These are phyloP conservation scores for Mobula hypostoma DNA, from an alignment of 2,113 vertebrate species.

Conservation along the genomic window DNA sequence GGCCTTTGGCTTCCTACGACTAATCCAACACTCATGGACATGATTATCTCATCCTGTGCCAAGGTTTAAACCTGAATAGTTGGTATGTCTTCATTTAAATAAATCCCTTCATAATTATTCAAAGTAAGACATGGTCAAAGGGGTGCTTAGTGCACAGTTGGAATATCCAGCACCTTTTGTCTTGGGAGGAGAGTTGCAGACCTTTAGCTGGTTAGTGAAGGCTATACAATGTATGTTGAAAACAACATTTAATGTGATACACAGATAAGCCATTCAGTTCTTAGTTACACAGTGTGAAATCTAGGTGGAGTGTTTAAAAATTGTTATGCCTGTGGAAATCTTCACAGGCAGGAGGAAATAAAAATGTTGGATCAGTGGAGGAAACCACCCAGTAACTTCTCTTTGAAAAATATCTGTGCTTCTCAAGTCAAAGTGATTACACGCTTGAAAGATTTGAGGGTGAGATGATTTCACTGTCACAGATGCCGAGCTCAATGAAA, in stretches of 20 bases:
- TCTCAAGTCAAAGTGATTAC: slow-evolving; percentile 38
- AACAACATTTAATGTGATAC: slow-evolving; percentile 2
- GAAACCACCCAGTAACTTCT: slow-evolving; percentile 32
- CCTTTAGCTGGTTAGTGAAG: slow-evolving; percentile 4
- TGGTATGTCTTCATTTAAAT: slow-evolving; percentile 49
- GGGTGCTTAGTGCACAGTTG: slow-evolving; percentile 28
- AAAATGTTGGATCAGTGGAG: neutral
- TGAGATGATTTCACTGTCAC: slow-evolving; percentile 37
- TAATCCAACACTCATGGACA: slow-evolving; percentile 40
- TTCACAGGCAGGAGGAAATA: slow-evolving; percentile 22
- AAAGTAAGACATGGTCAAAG: slow-evolving; percentile 32
- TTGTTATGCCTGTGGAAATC: neutral
- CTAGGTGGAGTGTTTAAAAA: slow-evolving; percentile 25
- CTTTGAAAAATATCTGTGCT: slow-evolving; percentile 34
- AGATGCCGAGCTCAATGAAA: slow-evolving; percentile 31
- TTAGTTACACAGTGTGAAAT: slow-evolving; percentile 2
- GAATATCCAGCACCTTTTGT: slow-evolving; percentile 31
- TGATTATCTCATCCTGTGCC: slow-evolving; percentile 50
- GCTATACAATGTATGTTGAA: neutral
- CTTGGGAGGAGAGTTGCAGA: slow-evolving; percentile 8
- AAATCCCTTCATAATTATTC: slow-evolving; percentile 57
- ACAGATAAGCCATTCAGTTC: slow-evolving; percentile 2
- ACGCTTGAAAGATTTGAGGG: slow-evolving; percentile 35
- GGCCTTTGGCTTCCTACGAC: slow-evolving; percentile 42
- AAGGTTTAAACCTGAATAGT: slow-evolving; percentile 54